Evolutionary conservation across 2,113 vertebrate genomes (phyloP).

Genomic region (Laticauda laticaudata): DNA sequence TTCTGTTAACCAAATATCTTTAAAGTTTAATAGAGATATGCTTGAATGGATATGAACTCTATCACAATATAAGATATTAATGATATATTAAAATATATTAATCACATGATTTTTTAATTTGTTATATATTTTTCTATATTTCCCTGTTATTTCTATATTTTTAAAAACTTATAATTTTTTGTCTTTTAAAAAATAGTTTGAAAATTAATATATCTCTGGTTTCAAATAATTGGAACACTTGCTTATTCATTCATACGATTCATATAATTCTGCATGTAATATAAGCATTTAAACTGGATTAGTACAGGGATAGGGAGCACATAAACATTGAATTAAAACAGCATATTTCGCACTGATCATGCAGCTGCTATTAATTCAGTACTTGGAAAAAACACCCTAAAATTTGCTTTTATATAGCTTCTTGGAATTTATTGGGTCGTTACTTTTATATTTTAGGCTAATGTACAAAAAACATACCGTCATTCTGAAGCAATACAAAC

Average conservation of each 20-base stretch:
- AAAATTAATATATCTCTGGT: neutral
- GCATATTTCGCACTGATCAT: neutral
- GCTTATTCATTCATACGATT: neutral
- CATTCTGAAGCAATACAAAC: constrained; percentile 73
- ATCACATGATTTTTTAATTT: neutral
- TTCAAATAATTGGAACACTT: neutral
- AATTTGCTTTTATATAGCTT: neutral
- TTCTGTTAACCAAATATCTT: neutral
- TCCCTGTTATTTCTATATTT: neutral
- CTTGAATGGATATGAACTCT: neutral
- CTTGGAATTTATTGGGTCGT: neutral
- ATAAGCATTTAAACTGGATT: neutral
- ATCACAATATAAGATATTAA: neutral
- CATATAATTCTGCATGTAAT: neutral
- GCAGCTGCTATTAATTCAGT: neutral
- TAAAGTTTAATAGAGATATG: neutral
- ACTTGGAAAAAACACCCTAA: neutral
- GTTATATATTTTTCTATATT: neutral
- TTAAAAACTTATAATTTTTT: neutral
- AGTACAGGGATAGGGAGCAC: neutral
- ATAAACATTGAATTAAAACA: neutral
- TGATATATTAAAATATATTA: neutral
- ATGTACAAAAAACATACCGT: constrained; percentile 63
- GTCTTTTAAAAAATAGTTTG: neutral
- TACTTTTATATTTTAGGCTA: constrained; percentile 68